Conservation (phyloP, 2,888 invertebrate genomes). For the Ormyrus thymus region DNA sequence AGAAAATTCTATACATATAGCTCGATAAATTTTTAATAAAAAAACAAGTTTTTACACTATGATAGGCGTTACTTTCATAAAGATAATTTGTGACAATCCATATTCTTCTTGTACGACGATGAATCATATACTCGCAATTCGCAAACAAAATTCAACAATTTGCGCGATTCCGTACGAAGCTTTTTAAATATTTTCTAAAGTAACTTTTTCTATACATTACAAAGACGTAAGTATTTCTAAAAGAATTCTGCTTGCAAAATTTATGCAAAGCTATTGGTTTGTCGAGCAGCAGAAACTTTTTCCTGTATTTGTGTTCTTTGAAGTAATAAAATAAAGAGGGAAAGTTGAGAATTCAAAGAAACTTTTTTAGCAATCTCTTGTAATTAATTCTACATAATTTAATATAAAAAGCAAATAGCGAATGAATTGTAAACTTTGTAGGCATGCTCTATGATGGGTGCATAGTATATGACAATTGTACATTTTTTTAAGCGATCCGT, state of each 20-base stretch:
- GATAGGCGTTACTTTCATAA: slow-evolving; percentile 25
- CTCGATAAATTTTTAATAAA: neutral
- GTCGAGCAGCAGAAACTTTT: neutral
- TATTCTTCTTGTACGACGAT: slow-evolving; percentile 9
- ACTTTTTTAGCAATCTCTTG: slow-evolving; percentile 50
- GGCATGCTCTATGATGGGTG: slow-evolving; percentile 32
- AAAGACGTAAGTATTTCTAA: slow-evolving; percentile 3
- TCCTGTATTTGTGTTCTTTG: slow-evolving; percentile 3
- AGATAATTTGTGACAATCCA: slow-evolving; percentile 45
- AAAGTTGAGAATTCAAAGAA: slow-evolving; percentile 41
- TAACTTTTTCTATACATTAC: slow-evolving; percentile 14
- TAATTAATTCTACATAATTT: slow-evolving; percentile 45
- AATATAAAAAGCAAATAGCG: slow-evolving; percentile 23
- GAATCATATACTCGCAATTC: neutral
- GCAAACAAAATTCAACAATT: slow-evolving; percentile 6
- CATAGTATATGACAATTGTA: slow-evolving; percentile 45
- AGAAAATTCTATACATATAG: neutral
- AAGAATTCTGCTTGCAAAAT: neutral
- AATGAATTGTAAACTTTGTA: slow-evolving; percentile 39
- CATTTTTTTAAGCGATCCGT: slow-evolving; percentile 53
- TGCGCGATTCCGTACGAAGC: slow-evolving; percentile 1
- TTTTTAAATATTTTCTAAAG: slow-evolving; percentile 25
- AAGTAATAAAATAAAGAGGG: neutral
- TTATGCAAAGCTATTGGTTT: neutral
- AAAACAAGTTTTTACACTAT: neutral